These are phyloP conservation scores for Pseudomyrmex pallidus DNA, from an alignment of 1,140 invertebrate genomes.

Conservation along the genomic window DNA sequence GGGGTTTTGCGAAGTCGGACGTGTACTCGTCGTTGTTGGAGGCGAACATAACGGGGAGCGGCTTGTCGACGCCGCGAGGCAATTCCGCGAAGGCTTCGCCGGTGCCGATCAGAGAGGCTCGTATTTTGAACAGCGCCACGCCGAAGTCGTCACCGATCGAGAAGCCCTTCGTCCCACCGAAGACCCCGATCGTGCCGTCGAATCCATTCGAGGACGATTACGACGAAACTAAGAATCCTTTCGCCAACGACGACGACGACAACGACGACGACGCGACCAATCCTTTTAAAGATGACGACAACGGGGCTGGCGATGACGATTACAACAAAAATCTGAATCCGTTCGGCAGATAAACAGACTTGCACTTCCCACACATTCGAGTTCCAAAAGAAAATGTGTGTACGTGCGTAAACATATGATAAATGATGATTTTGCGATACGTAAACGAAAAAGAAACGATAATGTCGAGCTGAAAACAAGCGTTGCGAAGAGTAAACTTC, in stretches of 20 bases:
- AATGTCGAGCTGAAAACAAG: too few relatives aligned
- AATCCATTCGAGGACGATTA: conserved; percentile 87
- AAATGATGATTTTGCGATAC: too few relatives aligned
- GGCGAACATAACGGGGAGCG: conserved; percentile 84
- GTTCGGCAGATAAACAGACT: conserved; percentile 83
- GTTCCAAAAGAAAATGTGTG: too few relatives aligned
- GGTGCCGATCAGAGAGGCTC: conserved; percentile 79
- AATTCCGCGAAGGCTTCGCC: conserved; percentile 78
- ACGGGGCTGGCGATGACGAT: conserved; percentile 83
- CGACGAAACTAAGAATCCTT: conserved; percentile 88
- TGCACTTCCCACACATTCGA: too few relatives aligned
- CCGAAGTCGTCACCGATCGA: conserved; percentile 83
- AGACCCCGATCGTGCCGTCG: conserved; percentile 82
- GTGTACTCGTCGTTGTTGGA: conserved; percentile 87
- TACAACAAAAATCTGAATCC: conserved; percentile 90
- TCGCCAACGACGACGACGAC: conserved; percentile 85
- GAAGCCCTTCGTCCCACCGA: conserved; percentile 79
- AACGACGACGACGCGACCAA: conserved; percentile 73
- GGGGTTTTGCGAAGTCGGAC: conserved; percentile 75
- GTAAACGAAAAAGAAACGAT: too few relatives aligned
- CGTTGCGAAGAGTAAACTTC: too few relatives aligned
- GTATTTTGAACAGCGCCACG: conserved; percentile 77
- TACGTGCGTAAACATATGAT: too few relatives aligned
- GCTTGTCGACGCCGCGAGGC: conserved; percentile 63
- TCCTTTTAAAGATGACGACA: conserved; percentile 81